phyloP scores from a whole-genome alignment of 2,797 vertebrate species.

The Simalia tracyae region DNA sequence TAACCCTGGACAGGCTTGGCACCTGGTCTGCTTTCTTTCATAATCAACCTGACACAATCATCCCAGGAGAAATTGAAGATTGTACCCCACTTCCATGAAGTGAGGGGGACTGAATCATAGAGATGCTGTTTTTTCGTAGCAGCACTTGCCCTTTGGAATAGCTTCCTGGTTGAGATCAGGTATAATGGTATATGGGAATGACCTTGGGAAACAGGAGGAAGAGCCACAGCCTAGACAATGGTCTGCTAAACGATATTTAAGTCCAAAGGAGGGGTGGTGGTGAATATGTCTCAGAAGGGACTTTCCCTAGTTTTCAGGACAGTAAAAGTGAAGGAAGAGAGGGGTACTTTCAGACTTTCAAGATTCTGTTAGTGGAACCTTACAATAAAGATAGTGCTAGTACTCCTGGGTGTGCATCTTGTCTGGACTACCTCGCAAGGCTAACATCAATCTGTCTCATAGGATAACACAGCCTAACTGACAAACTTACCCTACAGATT shows the following conservation, averaged over 20 bases:
- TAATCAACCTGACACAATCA: not conserved
- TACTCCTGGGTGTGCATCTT: not conserved
- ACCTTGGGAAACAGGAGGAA: not conserved
- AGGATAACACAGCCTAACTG: not conserved
- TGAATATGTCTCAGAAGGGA: not conserved
- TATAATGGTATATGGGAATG: not conserved
- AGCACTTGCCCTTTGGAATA: not conserved
- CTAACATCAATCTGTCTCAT: not conserved
- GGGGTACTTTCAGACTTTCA: not conserved
- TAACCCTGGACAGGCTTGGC: not conserved
- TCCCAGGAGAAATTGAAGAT: not conserved
- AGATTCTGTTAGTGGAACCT: not conserved
- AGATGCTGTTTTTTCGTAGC: not conserved
- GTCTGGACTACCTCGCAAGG: not conserved
- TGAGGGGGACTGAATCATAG: not conserved
- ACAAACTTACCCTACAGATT: not conserved
- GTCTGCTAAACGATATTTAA: not conserved
- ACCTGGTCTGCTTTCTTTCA: not conserved
- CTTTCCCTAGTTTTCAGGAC: not conserved
- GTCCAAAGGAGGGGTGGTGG: not conserved
- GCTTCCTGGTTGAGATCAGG: not conserved
- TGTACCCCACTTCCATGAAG: not conserved
- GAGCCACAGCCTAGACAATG: not conserved
- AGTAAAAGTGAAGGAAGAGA: not conserved
- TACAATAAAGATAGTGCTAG: not conserved